Evolutionary conservation across 2,888 invertebrate genomes (phyloP).

Genomic region (Archips crataeganus): DNA sequence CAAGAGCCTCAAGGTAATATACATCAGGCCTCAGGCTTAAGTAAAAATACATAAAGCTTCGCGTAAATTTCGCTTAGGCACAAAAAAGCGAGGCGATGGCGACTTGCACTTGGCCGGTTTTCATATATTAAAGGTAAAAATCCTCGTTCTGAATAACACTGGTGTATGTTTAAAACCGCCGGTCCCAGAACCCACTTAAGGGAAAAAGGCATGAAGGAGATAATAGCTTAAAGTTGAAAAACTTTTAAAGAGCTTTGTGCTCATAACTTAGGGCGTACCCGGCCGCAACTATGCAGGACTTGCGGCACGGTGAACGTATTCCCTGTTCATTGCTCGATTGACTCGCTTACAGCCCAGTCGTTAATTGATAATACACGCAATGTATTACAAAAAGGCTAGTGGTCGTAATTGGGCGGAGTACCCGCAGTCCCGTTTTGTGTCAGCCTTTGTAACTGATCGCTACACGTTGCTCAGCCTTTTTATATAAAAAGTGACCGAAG

Average conservation of each 20-base stretch:
- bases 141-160: background rate
- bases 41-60: too few relatives aligned
- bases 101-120: too few relatives aligned
- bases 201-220: background rate
- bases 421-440: slow-evolving; percentile 73
- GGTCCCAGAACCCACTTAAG: slow-evolving; percentile 11
- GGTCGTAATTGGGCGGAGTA: slow-evolving; percentile 50
- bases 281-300: too few relatives aligned
- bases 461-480: slow-evolving; percentile 62
- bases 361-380: too few relatives aligned
- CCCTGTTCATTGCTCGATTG: background rate
- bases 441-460: slow-evolving; percentile 82
- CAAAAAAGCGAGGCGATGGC: too few relatives aligned
- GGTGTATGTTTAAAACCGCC: slow-evolving; percentile 1
- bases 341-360: too few relatives aligned
- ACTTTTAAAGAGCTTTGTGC: slow-evolving; percentile 16
- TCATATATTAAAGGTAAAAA: background rate
- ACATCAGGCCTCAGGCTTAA: too few relatives aligned
- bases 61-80: too few relatives aligned
- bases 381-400: too few relatives aligned
- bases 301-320: too few relatives aligned
- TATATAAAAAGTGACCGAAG: too few relatives aligned
- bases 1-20: too few relatives aligned
- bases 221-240: slow-evolving; percentile 25
- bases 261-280: slow-evolving; percentile 45